Evolutionary conservation across 1,140 invertebrate species (phyloP).

Genomic region (Phymastichus coffea): DNA sequence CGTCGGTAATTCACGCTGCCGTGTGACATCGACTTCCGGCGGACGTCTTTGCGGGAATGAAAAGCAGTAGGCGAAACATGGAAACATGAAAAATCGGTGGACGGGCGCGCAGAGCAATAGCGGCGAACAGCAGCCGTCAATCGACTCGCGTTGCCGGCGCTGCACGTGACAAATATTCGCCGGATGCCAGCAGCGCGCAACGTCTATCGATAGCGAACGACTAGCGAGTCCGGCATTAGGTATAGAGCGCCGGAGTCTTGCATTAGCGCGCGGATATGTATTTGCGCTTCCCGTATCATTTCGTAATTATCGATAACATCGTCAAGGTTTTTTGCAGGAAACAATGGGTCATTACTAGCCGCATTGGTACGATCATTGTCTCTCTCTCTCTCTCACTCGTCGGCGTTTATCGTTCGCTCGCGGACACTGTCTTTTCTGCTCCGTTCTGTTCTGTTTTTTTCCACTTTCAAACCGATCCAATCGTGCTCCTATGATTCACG

Average conservation of each 20-base stretch:
- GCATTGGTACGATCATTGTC: slow-evolving; percentile 25
- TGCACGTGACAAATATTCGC: slow-evolving; percentile 48
- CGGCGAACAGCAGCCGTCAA: background rate
- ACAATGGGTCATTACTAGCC: slow-evolving; percentile 55
- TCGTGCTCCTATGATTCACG: slow-evolving; percentile 15
- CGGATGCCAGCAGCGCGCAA: slow-evolving; percentile 42
- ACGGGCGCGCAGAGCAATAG: slow-evolving; percentile 20
- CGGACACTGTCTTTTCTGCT: too few species aligned
- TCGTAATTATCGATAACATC: slow-evolving; percentile 59
- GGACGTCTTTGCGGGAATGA: slow-evolving; percentile 2
- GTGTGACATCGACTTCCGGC: background rate
- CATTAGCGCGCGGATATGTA: slow-evolving; percentile 42
- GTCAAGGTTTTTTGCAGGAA: slow-evolving; percentile 57
- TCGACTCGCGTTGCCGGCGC: background rate
- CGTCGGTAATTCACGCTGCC: slow-evolving; percentile 15
- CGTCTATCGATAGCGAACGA: slow-evolving; percentile 50
- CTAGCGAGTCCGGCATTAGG: background rate
- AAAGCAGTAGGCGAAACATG: background rate
- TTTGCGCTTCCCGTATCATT: slow-evolving; percentile 57
- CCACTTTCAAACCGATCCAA: slow-evolving; percentile 24
- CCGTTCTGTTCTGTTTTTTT: too few species aligned
- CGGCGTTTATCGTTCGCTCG: slow-evolving; percentile 12
- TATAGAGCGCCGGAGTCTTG: slow-evolving; percentile 10
- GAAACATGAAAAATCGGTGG: background rate
- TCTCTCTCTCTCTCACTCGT: slow-evolving; percentile 26